phyloP scores from a whole-genome alignment of 2,797 vertebrate genomes.

The Hyperoplus immaculatus region DNA sequence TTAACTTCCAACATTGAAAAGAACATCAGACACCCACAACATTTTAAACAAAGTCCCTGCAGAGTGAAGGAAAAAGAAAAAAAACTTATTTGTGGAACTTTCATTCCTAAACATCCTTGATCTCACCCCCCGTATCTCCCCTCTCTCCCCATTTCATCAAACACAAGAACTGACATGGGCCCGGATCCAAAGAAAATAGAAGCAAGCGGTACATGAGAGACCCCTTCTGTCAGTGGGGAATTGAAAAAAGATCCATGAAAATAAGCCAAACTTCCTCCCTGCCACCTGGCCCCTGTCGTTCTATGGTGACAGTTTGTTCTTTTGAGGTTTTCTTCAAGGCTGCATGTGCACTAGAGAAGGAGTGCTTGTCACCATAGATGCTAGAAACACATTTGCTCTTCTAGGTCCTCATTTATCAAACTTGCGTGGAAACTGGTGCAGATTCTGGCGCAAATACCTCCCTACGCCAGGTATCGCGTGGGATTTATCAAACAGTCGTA shows the following conservation, averaged over 20 bases:
- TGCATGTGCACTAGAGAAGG: slow-evolving; percentile 55
- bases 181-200: slow-evolving; percentile 69
- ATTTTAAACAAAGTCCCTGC: slow-evolving; percentile 58
- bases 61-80: slow-evolving; percentile 20
- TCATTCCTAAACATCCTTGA: slow-evolving; percentile 68
- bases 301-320: slow-evolving; percentile 66
- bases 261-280: slow-evolving; percentile 60
- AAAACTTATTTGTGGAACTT: slow-evolving; percentile 57
- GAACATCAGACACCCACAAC: slow-evolving; percentile 37
- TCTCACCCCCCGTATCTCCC: slow-evolving; percentile 50
- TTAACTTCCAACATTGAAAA: slow-evolving; percentile 47
- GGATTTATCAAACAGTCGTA: no score
- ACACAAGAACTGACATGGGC: slow-evolving; percentile 62
- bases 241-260: slow-evolving; percentile 65
- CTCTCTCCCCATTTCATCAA: slow-evolving; percentile 35
- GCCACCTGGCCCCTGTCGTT: slow-evolving; percentile 64
- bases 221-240: slow-evolving; percentile 59
- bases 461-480: no score
- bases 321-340: slow-evolving; percentile 79
- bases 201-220: slow-evolving; percentile 67
- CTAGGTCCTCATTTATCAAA: neutral
- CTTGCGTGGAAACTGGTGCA: no score
- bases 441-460: no score
- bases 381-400: slow-evolving; percentile 35
- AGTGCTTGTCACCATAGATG: slow-evolving; percentile 58